Base-by-base conservation (phyloP, 2,888 invertebrate genomes). In the Cheiracanthium punctorium region DNA sequence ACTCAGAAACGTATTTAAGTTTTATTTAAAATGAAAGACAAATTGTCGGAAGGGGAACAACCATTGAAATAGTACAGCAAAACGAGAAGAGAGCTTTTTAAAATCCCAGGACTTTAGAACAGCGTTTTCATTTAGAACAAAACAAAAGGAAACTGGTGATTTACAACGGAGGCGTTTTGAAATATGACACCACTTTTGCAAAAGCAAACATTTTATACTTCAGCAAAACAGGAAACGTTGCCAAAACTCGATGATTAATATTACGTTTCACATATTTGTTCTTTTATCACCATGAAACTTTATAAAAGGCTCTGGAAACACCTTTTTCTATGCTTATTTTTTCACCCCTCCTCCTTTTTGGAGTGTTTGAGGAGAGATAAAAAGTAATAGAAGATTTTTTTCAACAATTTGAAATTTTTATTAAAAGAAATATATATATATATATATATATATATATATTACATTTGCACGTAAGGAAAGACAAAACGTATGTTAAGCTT, bases 201-300 rank as follows among this genome's bases (percentile, higher is more conserved):
- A 58, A 58, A 58, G 58, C 58, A 58, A 58, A 58, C 58, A 58
- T 58, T 58, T 58, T 24, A 58, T 58, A 58, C 24, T 58, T 24
- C 58, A 58, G 4, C 58, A 58, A 58, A 58, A 58, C 58, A 58
- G 58, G 58, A 58, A 58, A 58, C 24, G 58, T 58, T 58, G 58
- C 58, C 58, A 58, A 58, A 20, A 58, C 24, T 58, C 58, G 24
- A 58, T 58, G 58, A 58, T 58, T 58, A 58, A 58, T 58, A 58
- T 58, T 58, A 58, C 24, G 20, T 58, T 58, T 58, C 58, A 24
- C 58, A 24, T 12, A 24, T 20, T 24, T 24, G 24, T 58, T 58
- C 58, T 17, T 58, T 24, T 58, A 58, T 24, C 20, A 58, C 24
- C 24, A 24, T 58, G 24, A 58, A 24, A 20, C 17, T 58, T 58